phyloP scores from a whole-genome alignment of 1,140 invertebrate genomes.

The Formica selysi region DNA sequence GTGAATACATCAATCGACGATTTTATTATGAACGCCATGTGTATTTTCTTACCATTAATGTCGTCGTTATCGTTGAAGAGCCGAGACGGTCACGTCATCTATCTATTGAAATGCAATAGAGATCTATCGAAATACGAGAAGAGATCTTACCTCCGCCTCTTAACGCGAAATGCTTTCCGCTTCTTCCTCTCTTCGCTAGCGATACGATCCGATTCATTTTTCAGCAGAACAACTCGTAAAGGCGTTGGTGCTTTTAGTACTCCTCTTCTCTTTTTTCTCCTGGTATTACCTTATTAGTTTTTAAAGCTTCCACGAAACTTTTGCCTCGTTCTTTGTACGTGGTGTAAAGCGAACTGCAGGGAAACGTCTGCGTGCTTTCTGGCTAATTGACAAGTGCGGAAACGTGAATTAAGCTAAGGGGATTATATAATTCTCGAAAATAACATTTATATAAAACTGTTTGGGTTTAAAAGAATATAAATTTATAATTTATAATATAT shows the following conservation, averaged over 20 bases:
- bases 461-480: not conserved
- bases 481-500: not conserved
- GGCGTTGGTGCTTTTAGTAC: conserved; percentile 32
- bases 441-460: not conserved
- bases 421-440: conserved; percentile 26
- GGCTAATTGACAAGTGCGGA: conserved; percentile 37
- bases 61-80: not conserved
- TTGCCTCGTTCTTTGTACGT: not conserved
- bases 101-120: conserved; percentile 69
- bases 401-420: conserved; percentile 26
- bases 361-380: conserved; percentile 35
- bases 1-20: conserved; percentile 67
- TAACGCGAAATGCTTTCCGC: conserved; percentile 47
- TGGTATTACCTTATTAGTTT: conserved; percentile 43
- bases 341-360: not conserved
- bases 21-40: conserved; percentile 72
- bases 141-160: conserved; percentile 62
- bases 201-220: conserved; percentile 46
- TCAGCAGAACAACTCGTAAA: conserved; percentile 26
- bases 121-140: conserved; percentile 48
- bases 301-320: conserved; percentile 48
- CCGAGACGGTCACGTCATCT: conserved; percentile 33
- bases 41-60: conserved; percentile 41
- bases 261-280: not conserved
- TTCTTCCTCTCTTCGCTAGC: not conserved